A percentile compares a stretch with the other conserved stretches of the same genome.
These are phyloP conservation scores for Drosophila meridiana DNA, from an alignment of 2,888 invertebrate species.

Conservation along the genomic window DNA sequence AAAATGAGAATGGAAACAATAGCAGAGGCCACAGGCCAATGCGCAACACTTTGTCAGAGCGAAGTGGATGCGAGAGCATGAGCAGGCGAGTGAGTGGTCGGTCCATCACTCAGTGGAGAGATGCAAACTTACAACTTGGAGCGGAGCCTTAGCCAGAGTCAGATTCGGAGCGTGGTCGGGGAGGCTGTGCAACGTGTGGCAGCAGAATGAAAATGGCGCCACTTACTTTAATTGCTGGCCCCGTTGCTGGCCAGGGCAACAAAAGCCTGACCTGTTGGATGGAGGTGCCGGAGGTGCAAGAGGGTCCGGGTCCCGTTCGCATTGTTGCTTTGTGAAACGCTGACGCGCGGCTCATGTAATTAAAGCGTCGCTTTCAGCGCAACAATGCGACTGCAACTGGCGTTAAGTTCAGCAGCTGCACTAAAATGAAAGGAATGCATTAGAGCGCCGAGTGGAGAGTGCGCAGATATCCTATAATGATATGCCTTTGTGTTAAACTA, in stretches of 20 bases:
- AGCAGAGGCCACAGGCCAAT: conserved; percentile 19
- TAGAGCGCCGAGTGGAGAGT: background rate
- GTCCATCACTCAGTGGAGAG: conserved; percentile 45
- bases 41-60: conserved; percentile 32
- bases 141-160: background rate
- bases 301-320: conserved; percentile 1
- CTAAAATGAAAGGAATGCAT: background rate
- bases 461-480: background rate
- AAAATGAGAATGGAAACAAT: conserved; percentile 23
- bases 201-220: conserved; percentile 63
- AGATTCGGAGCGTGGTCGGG: background rate
- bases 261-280: conserved; percentile 28
- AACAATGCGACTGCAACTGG: conserved; percentile 56
- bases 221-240: conserved; percentile 75
- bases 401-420: conserved; percentile 46
- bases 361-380: conserved; percentile 69
- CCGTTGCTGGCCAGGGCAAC: conserved; percentile 53
- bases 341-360: conserved; percentile 64
- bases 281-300: background rate
- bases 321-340: conserved; percentile 55
- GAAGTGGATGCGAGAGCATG: conserved; percentile 1
- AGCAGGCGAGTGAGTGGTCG: conserved; percentile 24
- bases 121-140: conserved; percentile 24
- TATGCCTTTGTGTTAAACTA: background rate
- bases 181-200: conserved; percentile 27